A percentile compares a stretch with the other conserved stretches of the same genome.
Evolutionary conservation across 2,888 invertebrate genomes (phyloP).

Genomic region (Vannuccia rotundouncinata): DNA sequence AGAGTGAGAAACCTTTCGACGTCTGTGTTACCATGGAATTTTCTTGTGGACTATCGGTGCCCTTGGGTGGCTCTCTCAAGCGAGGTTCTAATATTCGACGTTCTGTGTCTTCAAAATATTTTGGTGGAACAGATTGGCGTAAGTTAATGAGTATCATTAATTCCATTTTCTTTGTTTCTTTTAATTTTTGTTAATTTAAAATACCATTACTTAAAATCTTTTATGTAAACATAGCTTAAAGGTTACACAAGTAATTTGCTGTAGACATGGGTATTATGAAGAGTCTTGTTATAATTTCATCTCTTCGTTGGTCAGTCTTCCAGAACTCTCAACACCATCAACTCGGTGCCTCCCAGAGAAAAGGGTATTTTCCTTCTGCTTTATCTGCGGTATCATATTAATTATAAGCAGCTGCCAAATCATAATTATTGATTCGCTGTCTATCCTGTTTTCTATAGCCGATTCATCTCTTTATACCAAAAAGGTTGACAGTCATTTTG

Average conservation of each 20-base stretch:
- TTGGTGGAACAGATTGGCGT: constrained; percentile 35
- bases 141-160: too few relatives aligned
- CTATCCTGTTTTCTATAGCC: not conserved
- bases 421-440: not conserved
- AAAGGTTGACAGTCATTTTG: not conserved
- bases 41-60: not conserved
- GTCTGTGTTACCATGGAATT: not conserved
- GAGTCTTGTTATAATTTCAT: too few relatives aligned
- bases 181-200: too few relatives aligned
- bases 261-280: too few relatives aligned
- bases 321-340: too few relatives aligned
- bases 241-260: too few relatives aligned
- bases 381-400: not conserved
- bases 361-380: not conserved
- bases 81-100: constrained; percentile 18
- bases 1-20: too few relatives aligned
- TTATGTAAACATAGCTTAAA: too few relatives aligned
- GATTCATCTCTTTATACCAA: too few relatives aligned
- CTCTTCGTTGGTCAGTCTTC: too few relatives aligned
- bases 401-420: not conserved
- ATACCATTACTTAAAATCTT: too few relatives aligned
- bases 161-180: too few relatives aligned
- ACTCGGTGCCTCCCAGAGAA: not conserved
- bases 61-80: not conserved
- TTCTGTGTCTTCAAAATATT: constrained; percentile 34